phyloP scores from a whole-genome alignment of 1,140 invertebrate species.

The Leptinotarsa defecta region DNA sequence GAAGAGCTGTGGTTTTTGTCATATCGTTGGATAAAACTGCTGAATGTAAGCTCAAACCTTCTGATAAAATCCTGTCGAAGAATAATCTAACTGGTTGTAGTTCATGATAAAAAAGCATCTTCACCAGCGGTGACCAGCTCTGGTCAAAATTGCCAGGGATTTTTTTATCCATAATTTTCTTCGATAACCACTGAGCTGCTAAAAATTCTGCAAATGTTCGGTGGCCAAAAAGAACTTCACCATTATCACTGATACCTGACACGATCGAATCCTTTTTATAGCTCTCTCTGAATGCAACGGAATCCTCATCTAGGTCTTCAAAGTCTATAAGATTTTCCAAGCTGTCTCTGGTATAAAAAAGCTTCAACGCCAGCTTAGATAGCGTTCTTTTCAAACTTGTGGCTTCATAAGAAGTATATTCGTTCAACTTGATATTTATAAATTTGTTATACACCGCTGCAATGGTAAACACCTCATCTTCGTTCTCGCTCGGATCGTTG shows the following conservation, averaged over 20 bases:
- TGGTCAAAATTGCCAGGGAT: background rate
- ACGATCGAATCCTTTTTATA: conserved; percentile 18
- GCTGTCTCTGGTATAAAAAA: background rate
- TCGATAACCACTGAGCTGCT: conserved; percentile 9
- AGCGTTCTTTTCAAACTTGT: conserved; percentile 12
- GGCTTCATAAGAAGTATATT: conserved; percentile 11
- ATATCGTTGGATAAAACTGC: background rate
- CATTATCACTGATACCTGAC: background rate
- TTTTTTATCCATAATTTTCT: conserved; percentile 10
- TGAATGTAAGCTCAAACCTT: background rate
- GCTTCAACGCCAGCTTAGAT: conserved; percentile 5
- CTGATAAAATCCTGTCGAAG: conserved; percentile 16
- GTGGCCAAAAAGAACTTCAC: conserved; percentile 15
- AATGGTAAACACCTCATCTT: conserved; percentile 1
- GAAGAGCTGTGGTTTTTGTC: background rate
- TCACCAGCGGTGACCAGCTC: background rate
- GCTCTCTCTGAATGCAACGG: conserved; percentile 1
- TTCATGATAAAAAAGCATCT: conserved; percentile 1
- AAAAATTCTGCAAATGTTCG: conserved; percentile 15
- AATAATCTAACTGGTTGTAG: conserved; percentile 2
- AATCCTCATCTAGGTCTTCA: conserved; percentile 5
- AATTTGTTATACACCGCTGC: conserved; percentile 1
- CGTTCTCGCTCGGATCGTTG: background rate
- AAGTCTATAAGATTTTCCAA: conserved; percentile 12
- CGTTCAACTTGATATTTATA: conserved; percentile 1